Evolutionary conservation across 2,888 invertebrate genomes (phyloP), one percentile per base, ranked within the genome.

Genomic region (Gymnosoma rotundatum): DNA sequence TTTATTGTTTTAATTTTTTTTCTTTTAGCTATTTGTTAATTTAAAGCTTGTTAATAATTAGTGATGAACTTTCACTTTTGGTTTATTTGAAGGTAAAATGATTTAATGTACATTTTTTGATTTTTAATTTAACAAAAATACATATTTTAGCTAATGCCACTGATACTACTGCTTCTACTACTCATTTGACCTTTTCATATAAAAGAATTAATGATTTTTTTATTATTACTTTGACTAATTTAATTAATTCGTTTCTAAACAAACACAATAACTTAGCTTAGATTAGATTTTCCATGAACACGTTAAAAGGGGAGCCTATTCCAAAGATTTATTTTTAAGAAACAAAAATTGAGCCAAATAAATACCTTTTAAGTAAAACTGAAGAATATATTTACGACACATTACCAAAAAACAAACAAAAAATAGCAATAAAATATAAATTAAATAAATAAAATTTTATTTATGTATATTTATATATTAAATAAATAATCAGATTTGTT

Each of bases 41-140:
- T 83, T 87, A 84, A 81, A 83, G 83, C 76, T 83, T 70, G 38
- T 60, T 78, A 74, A 63, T 78, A 74, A 63, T 81, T 83, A 79
- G 82, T 78, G 66, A 61, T 89, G 86, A 18, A 18, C 18, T 86
- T 87, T 85, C 84, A 88, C 56, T 72, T 70, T 64, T 58, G 38
- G 42, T 42, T 56, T 52, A 38, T 86, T 60, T 85, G 42, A 75
- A 78, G 64, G 60, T 82, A 52, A 54, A 58, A 66, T 38, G 64
- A 80, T 74, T 66, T 58, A 61, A 7, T 42, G 42, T 42, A 18
- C 21, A 25, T 45, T 38, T 63, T 10, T 32, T 0, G 32, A 32
- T 32, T 32, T 58, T 69, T 72, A 58, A 45, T 32, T 73, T 48
- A 63, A 58, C 54, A 64, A 64, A 81, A 18, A 48, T 70, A 70